Conservation (phyloP, 1,140 invertebrate genomes). For the Archegozetes longisetosus region DNA sequence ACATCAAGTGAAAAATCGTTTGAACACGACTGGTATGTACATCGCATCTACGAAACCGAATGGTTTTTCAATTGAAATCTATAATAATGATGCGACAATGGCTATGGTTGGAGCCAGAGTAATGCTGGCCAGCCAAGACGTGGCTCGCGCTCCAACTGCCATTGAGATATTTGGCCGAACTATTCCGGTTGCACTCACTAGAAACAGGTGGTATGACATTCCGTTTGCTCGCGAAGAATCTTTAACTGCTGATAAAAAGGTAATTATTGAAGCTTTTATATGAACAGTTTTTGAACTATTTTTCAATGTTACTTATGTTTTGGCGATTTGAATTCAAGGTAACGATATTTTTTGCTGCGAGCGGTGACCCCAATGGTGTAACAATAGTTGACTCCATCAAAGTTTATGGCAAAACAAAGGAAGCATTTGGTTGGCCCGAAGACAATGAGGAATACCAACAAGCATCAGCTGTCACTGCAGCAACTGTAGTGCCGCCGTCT, state of each 20-base stretch:
- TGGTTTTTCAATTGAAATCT: constrained; percentile 75
- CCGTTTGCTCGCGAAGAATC: constrained; percentile 87
- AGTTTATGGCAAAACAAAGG: constrained; percentile 85
- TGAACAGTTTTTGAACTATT: too few relatives aligned
- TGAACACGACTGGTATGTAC: constrained; percentile 77
- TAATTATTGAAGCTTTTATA: constrained; percentile 1
- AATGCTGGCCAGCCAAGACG: constrained; percentile 66
- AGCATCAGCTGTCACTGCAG: not conserved
- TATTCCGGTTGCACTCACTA: constrained; percentile 51
- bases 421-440: constrained; percentile 90
- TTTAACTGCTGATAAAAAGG: constrained; percentile 75
- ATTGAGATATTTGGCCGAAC: constrained; percentile 72
- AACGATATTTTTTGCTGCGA: constrained; percentile 72
- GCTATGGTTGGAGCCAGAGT: constrained; percentile 54
- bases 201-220: constrained; percentile 85
- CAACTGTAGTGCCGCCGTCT: not conserved
- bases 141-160: constrained; percentile 61
- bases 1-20: constrained; percentile 77
- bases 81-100: constrained; percentile 63
- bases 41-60: constrained; percentile 70
- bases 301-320: too few relatives aligned
- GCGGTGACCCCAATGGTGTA: constrained; percentile 62
- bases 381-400: constrained; percentile 87
- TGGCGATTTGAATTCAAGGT: too few relatives aligned
- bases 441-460: constrained; percentile 47